Evolutionary conservation across 1,140 invertebrate genomes (phyloP).

Genomic region (Thereuonema tuberculata): DNA sequence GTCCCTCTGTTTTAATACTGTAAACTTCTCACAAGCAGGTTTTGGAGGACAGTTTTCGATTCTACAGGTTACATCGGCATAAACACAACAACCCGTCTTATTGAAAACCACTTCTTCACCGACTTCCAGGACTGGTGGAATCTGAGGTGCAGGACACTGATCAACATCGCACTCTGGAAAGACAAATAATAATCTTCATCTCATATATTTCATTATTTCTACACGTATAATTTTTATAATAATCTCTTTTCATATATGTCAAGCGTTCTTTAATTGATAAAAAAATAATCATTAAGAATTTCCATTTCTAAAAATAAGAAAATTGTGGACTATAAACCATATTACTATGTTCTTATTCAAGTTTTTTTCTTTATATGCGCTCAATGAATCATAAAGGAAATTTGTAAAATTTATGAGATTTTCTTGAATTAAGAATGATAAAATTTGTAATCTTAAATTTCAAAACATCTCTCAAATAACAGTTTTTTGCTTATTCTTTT

Average conservation of each 20-base stretch:
- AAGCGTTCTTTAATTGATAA: slow-evolving; percentile 10
- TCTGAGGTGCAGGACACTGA: slow-evolving; percentile 8
- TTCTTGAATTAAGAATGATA: no score
- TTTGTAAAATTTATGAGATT: no score
- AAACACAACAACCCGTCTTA: slow-evolving; percentile 51
- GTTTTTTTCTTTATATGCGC: no score
- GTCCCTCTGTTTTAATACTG: no score
- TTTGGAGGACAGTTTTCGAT: slow-evolving; percentile 43
- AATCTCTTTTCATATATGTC: not conserved
- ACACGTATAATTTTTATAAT: not conserved
- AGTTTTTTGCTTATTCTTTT: no score
- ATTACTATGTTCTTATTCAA: no score
- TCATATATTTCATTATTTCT: not conserved
- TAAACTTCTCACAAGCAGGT: slow-evolving; percentile 41
- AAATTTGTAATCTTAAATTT: no score
- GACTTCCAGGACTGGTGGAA: slow-evolving; percentile 12
- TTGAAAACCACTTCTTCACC: slow-evolving; percentile 45
- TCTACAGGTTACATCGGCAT: slow-evolving; percentile 41
- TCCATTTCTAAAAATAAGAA: no score
- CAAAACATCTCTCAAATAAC: no score
- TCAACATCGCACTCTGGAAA: slow-evolving; percentile 14
- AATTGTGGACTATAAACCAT: no score
- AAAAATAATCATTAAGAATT: no score
- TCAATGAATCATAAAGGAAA: no score
- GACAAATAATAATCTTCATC: slow-evolving; percentile 6